phyloP scores from a whole-genome alignment of 2,113 vertebrate genomes.

The Guaruba guarouba region DNA sequence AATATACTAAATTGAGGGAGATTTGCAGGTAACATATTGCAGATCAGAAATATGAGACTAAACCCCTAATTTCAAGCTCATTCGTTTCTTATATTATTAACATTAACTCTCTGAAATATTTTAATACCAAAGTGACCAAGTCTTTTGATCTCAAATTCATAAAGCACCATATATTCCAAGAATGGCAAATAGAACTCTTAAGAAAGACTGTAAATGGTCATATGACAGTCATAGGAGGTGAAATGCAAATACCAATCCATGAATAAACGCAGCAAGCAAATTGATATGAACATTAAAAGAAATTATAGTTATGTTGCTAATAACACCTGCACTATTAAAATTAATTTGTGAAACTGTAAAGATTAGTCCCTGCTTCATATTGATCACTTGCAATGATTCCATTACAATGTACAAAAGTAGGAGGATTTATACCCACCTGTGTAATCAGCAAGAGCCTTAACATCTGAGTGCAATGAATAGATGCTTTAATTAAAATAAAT shows the following conservation, averaged over 20 bases:
- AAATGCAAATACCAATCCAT: neutral
- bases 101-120: neutral
- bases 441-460: neutral
- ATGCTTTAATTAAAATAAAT: slow-evolving; percentile 15
- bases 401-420: neutral
- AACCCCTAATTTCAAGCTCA: neutral
- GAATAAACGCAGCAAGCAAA: neutral
- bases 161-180: neutral
- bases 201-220: neutral
- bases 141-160: neutral
- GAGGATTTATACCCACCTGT: neutral
- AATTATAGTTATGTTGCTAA: neutral
- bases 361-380: neutral
- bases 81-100: neutral
- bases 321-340: neutral
- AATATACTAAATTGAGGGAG: neutral
- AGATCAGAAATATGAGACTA: neutral
- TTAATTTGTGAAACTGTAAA: neutral
- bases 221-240: neutral
- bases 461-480: neutral
- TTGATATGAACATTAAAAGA: neutral
- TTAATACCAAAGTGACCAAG: neutral
- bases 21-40: neutral
- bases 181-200: neutral
- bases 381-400: neutral